A percentile compares a stretch with the other conserved stretches of the same genome.
These are phyloP conservation scores for Lamellibrachia columna DNA, from an alignment of 2,888 invertebrate genomes.

Conservation along the genomic window DNA sequence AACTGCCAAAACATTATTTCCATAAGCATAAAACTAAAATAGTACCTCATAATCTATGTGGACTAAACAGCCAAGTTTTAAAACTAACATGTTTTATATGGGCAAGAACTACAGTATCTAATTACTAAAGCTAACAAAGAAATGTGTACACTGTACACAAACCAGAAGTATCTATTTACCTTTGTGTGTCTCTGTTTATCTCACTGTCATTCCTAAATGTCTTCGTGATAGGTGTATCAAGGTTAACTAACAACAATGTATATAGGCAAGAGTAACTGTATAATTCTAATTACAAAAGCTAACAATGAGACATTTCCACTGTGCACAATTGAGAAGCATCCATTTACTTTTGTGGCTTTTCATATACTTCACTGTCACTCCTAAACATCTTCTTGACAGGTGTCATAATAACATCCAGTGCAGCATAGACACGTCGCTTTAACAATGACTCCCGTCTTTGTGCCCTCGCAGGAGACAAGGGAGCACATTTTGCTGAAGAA, in stretches of 20 bases:
- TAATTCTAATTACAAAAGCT: not conserved
- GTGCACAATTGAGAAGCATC: not conserved
- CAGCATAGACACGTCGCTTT: not conserved
- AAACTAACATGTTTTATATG: not conserved
- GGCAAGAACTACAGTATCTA: not conserved
- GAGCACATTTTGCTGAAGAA: not conserved
- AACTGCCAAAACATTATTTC: not conserved
- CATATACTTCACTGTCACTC: not conserved
- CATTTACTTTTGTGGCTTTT: not conserved
- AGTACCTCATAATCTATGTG: not conserved
- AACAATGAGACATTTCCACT: not conserved
- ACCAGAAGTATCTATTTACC: not conserved
- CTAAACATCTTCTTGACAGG: not conserved
- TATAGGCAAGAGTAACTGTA: not conserved
- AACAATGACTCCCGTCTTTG: not conserved
- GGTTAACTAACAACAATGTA: not conserved
- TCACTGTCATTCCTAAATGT: not conserved
- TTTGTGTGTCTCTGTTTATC: not conserved
- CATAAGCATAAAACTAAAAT: not conserved
- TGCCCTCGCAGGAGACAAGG: not conserved
- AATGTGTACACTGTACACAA: not conserved
- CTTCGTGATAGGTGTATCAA: not conserved
- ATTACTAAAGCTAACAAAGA: not conserved
- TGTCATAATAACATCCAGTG: constrained; percentile 16
- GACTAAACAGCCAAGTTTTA: not conserved